Percentiles rank a stretch among this genome's conserved stretches.
Conservation (phyloP, 2,113 vertebrate species). For the Bos indicus region DNA sequence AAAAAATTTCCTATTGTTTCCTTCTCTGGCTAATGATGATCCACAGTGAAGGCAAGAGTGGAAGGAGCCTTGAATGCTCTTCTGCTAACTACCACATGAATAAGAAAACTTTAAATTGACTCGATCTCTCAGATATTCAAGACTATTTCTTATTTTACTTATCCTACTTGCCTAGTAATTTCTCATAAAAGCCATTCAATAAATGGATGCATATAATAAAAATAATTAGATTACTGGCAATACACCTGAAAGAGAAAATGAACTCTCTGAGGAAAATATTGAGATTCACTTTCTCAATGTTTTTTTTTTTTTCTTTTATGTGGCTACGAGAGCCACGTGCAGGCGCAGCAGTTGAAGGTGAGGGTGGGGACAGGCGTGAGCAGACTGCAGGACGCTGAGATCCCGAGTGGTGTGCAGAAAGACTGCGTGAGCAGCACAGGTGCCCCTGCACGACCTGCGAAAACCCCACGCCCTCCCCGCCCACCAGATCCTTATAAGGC, state of each 20-base stretch:
- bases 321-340: neutral
- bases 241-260: neutral
- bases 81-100: neutral
- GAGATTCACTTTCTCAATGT: neutral
- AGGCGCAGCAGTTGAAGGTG: neutral
- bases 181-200: neutral
- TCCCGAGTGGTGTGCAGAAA: neutral
- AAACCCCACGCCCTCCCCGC: neutral
- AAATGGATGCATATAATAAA: neutral
- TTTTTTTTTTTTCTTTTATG: neutral
- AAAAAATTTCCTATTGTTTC: neutral
- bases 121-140: neutral
- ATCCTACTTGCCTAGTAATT: neutral
- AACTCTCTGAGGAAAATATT: neutral
- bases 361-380: neutral
- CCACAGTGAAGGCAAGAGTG: neutral
- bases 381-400: neutral
- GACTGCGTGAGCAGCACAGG: neutral
- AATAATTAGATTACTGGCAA: neutral
- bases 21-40: neutral
- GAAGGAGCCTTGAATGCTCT: neutral
- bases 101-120: neutral
- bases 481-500: no score
- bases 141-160: neutral
- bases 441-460: neutral